These are phyloP conservation scores for Empidonax traillii DNA, from an alignment of 2,113 vertebrate genomes.

Conservation along the genomic window DNA sequence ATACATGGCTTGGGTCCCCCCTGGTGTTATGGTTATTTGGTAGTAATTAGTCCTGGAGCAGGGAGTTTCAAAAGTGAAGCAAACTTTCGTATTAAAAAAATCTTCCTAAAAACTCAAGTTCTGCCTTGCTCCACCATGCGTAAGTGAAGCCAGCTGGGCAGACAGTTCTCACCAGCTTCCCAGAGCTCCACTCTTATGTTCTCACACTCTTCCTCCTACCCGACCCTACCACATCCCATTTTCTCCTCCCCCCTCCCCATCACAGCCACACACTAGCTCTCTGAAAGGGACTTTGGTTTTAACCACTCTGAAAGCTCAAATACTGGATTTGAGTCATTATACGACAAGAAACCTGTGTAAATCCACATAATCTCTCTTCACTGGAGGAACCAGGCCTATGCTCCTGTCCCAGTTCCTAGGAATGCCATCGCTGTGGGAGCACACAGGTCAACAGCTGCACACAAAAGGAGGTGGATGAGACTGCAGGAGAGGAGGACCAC, in stretches of 20 bases:
- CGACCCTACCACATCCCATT: background rate
- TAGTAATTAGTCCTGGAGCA: slow-evolving; percentile 15
- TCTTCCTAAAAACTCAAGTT: background rate
- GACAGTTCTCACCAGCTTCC: background rate
- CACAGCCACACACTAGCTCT: background rate
- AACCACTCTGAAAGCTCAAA: background rate
- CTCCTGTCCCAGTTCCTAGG: background rate
- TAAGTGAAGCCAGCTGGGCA: background rate
- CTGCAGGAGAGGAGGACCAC: background rate
- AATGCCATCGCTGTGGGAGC: background rate
- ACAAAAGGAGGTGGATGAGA: accelerated
- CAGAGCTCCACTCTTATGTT: background rate
- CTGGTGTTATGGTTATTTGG: background rate
- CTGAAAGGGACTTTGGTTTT: background rate
- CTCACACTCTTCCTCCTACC: background rate
- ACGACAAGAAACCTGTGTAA: background rate
- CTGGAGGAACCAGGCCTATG: background rate
- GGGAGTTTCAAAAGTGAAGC: background rate
- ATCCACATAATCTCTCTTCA: background rate
- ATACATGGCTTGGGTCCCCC: background rate
- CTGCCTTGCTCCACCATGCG: background rate
- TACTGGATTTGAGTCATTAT: background rate
- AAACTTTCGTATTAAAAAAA: background rate
- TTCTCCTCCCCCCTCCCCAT: background rate
- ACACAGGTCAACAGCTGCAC: accelerated